Conservation (phyloP, 2,888 invertebrate genomes). For the Mystacides longicornis region DNA sequence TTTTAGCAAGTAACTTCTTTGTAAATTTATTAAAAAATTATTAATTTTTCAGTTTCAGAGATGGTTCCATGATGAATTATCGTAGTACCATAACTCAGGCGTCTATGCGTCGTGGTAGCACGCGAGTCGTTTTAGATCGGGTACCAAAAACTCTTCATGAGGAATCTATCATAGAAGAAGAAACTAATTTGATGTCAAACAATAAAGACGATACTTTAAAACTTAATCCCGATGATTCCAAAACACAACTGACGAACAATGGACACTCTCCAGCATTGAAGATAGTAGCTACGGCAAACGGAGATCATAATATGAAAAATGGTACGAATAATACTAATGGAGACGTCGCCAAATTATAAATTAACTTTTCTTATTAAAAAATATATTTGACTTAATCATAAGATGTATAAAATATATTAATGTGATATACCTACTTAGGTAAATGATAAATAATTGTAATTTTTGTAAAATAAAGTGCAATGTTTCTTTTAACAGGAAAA, state of each 20-base stretch:
- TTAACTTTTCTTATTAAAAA: background rate
- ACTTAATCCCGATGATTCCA: conserved; percentile 15
- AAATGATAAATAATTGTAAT: too few relatives aligned
- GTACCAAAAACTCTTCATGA: conserved; percentile 15
- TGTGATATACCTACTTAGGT: too few relatives aligned
- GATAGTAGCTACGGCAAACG: conserved; percentile 7
- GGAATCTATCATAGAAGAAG: conserved; percentile 14
- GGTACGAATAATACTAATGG: conserved; percentile 17
- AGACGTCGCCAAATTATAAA: conserved; percentile 20
- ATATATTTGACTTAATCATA: background rate
- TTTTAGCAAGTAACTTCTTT: too few relatives aligned
- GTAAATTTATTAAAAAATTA: too few relatives aligned
- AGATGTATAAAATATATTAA: background rate
- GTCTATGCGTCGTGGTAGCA: conserved; percentile 24
- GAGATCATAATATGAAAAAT: conserved; percentile 20
- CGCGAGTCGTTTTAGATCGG: conserved; percentile 22
- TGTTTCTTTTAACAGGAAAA: too few relatives aligned
- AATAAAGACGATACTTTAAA: conserved; percentile 15
- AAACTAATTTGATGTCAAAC: conserved; percentile 2
- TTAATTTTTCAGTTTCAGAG: conserved; percentile 28
- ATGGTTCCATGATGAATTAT: conserved; percentile 30
- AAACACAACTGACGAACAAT: conserved; percentile 18
- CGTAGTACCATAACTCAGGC: conserved; percentile 29
- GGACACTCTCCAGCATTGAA: conserved; percentile 15
- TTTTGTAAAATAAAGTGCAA: too few relatives aligned